Percentiles rank a stretch among this genome's conserved stretches.
Evolutionary conservation across 1,140 invertebrate genomes (phyloP).

Genomic region (Drosophila lacertosa): DNA sequence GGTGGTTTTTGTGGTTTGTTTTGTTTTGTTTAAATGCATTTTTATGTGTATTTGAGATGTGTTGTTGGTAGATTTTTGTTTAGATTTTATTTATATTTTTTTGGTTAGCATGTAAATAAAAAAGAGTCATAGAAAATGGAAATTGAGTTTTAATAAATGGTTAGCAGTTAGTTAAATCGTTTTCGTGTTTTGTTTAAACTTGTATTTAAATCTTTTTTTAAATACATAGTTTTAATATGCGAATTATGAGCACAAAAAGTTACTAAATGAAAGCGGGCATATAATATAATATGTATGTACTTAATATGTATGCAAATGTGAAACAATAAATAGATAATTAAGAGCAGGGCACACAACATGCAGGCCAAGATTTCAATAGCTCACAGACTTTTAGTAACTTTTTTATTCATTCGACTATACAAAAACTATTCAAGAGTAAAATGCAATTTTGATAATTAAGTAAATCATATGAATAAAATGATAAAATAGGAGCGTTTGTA

Average conservation of each 20-base stretch:
- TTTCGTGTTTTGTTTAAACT: slow-evolving; percentile 23
- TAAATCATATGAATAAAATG: slow-evolving; percentile 21
- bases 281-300: slow-evolving; percentile 20
- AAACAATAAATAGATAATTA: slow-evolving; percentile 30
- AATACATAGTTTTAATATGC: slow-evolving; percentile 57
- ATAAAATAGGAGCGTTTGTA: slow-evolving; percentile 12
- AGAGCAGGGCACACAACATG: slow-evolving; percentile 37
- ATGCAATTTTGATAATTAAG: slow-evolving; percentile 9
- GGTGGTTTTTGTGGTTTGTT: slow-evolving; percentile 23
- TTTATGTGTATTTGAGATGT: slow-evolving; percentile 29
- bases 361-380: slow-evolving; percentile 39
- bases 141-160: slow-evolving; percentile 73
- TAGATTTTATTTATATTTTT: slow-evolving; percentile 18
- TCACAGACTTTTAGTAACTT: slow-evolving; percentile 70
- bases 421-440: slow-evolving; percentile 30
- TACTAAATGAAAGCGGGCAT: slow-evolving; percentile 61
- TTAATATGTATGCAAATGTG: slow-evolving; percentile 21
- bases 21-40: slow-evolving; percentile 16
- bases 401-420: slow-evolving; percentile 32
- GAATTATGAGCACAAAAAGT: slow-evolving; percentile 69
- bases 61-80: slow-evolving; percentile 13
- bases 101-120: slow-evolving; percentile 77
- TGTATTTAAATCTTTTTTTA: not conserved
- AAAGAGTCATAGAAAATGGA: slow-evolving; percentile 77
- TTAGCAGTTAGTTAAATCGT: slow-evolving; percentile 68